A percentile compares a stretch with the other conserved stretches of the same genome.
Evolutionary conservation across 2,888 invertebrate species (phyloP).

Genomic region (Glomeris marginata): DNA sequence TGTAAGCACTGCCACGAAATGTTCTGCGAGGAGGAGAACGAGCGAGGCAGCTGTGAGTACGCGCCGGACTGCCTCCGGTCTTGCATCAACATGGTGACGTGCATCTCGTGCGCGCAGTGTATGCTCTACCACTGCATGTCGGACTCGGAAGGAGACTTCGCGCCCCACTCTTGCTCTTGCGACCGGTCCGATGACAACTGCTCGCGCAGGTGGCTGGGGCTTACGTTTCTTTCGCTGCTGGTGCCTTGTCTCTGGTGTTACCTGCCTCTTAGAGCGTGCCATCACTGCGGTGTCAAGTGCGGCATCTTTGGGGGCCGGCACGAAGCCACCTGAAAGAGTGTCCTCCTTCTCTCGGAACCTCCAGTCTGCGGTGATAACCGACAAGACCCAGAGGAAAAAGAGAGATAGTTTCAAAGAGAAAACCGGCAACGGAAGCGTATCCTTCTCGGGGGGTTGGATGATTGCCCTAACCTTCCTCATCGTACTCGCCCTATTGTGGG

Average conservation of each 20-base stretch:
- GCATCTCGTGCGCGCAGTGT: constrained; percentile 74
- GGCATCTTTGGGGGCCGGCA: constrained; percentile 73
- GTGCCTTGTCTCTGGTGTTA: constrained; percentile 93
- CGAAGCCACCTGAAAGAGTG: constrained; percentile 21
- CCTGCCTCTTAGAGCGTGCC: constrained; percentile 67
- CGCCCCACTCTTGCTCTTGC: constrained; percentile 71
- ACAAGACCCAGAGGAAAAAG: too few relatives aligned
- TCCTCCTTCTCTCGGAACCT: too few relatives aligned
- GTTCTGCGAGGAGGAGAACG: constrained; percentile 68
- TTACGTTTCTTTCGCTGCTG: constrained; percentile 67
- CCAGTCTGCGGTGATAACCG: too few relatives aligned
- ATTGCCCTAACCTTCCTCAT: too few relatives aligned
- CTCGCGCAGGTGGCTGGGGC: constrained; percentile 63
- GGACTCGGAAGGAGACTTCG: constrained; percentile 75
- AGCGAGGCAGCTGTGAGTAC: constrained; percentile 51
- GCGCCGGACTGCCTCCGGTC: constrained; percentile 70
- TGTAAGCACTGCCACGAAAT: constrained; percentile 37
- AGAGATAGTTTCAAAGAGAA: too few relatives aligned
- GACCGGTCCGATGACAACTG: constrained; percentile 33
- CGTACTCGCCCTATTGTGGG: too few relatives aligned
- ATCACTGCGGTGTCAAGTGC: constrained; percentile 64
- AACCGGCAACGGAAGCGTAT: too few relatives aligned
- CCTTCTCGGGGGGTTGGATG: too few relatives aligned
- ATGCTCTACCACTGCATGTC: constrained; percentile 88
- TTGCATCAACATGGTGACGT: constrained; percentile 65